Base-by-base conservation (phyloP, 1,140 invertebrate genomes). In the Zophobas morio region DNA sequence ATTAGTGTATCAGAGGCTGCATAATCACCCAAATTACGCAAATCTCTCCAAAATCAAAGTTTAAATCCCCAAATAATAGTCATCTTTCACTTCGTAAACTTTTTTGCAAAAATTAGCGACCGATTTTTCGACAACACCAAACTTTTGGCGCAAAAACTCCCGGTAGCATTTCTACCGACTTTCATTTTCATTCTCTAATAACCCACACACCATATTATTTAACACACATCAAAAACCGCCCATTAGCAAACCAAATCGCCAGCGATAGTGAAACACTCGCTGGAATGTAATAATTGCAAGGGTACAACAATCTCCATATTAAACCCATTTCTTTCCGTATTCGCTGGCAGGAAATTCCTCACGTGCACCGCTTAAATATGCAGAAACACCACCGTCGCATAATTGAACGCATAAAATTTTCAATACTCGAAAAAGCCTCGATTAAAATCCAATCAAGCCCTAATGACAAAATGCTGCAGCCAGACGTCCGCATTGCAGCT, bases 281-380 rank as follows among this genome's bases (percentile, higher is more conserved):
- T 35, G 32, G 34, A 57, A 60, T 46, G 42, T 46, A 46, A 46
- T 46, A 46, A 46, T 46, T 8, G 42, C 56, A 39, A 39, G 56
- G 56, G 56, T n/a, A 46, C 39, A n/a, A 2, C 49, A 5, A 51
- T 8, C 3, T 46, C 42, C 42, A 46, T 8, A 46, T 39, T 57
- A 6, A 33, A 37, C 33, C 53, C 53, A 54, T 66, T 66, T 66
- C 60, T 66, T 66, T 66, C 60, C 60, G 37, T 66, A 66, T 66
- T 66, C 2, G 39, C n/a, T 20, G 20, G n/a, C 60, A 42, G 60
- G 60, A 66, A 66, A 66, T 66, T 42, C 60, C 60, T 40, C 1
- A 42, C 60, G 60, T 66, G 60, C 60, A 42, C 6, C 5, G 60
- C 37, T 8, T 66, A 42, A 66, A 20, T 66, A 66, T 66, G 39